Percentiles rank a stretch among this genome's conserved stretches.
Evolutionary conservation across 2,888 invertebrate genomes (phyloP).

Genomic region (Pyrrhosoma nymphula): DNA sequence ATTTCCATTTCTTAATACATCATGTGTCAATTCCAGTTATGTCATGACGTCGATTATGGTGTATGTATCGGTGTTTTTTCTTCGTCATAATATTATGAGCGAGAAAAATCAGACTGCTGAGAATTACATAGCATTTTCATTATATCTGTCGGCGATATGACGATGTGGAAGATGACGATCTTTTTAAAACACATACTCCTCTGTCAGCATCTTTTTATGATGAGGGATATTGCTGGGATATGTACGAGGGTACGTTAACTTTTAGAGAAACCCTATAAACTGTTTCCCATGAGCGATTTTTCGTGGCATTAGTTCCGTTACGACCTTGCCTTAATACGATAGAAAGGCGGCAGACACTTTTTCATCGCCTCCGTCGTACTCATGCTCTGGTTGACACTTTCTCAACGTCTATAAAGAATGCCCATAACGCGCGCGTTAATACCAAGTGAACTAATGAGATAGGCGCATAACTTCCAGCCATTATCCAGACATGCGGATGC

Average conservation of each 20-base stretch:
- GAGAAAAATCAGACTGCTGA: no score
- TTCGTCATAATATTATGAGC: no score
- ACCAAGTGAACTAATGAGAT: background rate
- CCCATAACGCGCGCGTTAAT: background rate
- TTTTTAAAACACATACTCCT: background rate
- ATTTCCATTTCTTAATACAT: no score
- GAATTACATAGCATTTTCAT: no score
- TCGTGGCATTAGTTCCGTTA: background rate
- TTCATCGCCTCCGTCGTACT: slow-evolving; percentile 12
- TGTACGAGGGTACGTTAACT: background rate
- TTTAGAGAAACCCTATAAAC: background rate
- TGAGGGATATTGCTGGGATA: background rate
- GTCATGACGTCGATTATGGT: no score
- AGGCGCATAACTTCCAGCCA: background rate
- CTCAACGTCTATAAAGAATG: background rate
- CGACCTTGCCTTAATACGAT: background rate
- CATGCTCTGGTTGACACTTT: background rate
- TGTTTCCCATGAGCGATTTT: background rate
- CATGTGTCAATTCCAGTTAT: no score
- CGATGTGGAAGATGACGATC: background rate
- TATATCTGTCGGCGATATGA: background rate
- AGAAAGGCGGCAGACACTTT: background rate
- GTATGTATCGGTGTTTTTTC: no score
- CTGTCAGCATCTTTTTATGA: background rate
- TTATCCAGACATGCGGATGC: background rate